phyloP scores from a whole-genome alignment of 2,888 invertebrate species.

The Rhamphomyia laevipes region DNA sequence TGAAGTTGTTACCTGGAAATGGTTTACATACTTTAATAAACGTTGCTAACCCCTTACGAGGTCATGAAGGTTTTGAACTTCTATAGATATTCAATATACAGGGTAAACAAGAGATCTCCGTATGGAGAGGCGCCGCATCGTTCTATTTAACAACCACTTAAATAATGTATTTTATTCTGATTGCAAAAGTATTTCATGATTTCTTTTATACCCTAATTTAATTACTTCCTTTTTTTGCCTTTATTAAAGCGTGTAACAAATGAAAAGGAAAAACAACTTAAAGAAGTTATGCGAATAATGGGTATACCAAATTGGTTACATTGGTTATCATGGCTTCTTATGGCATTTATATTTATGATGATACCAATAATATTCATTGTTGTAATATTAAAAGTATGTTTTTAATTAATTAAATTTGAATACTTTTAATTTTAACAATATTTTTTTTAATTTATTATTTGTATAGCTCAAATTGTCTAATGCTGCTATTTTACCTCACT shows the following conservation, averaged over 20 bases:
- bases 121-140: no score
- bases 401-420: background rate
- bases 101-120: no score
- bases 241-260: constrained; percentile 39
- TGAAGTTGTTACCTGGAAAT: no score
- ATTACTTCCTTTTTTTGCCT: constrained; percentile 17
- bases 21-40: no score
- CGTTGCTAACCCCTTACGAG: no score
- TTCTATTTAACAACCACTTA: no score
- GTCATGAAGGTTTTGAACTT: no score
- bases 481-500: constrained; percentile 55
- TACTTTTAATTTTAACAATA: background rate
- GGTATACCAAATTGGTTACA: constrained; percentile 73
- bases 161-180: background rate
- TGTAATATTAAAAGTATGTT: constrained; percentile 43
- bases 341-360: constrained; percentile 52
- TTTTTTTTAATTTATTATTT: background rate
- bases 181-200: background rate
- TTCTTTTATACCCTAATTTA: background rate
- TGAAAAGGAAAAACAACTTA: constrained; percentile 49
- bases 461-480: constrained; percentile 21
- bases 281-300: constrained; percentile 91
- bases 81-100: no score
- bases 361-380: constrained; percentile 44
- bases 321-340: constrained; percentile 74